A percentile compares a stretch with the other conserved stretches of the same genome.
phyloP scores from a whole-genome alignment of 30 jellyfish, hydroid and myxozoan genomes.

The Catostylus mosaicus region DNA sequence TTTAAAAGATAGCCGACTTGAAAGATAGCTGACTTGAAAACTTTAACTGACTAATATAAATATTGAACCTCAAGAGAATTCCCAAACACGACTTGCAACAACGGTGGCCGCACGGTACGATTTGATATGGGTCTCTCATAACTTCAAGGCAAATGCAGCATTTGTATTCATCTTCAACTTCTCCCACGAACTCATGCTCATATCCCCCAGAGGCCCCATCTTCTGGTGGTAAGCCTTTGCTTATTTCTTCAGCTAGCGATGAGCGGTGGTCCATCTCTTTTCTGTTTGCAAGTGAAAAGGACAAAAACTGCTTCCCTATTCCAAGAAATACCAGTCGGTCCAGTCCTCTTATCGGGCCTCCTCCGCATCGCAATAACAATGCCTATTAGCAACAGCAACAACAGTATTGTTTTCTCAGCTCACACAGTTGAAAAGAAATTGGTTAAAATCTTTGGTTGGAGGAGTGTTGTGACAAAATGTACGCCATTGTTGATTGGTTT shows the following conservation, averaged over 20 bases:
- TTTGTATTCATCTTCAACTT: slow-evolving; percentile 47
- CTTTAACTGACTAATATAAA: too few relatives aligned
- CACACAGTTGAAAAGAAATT: too few relatives aligned
- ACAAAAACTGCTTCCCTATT: neutral
- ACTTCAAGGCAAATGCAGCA: slow-evolving; percentile 52
- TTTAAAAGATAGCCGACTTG: too few relatives aligned
- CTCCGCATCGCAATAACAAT: neutral
- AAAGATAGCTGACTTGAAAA: too few relatives aligned
- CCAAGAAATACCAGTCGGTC: neutral
- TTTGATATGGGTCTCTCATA: slow-evolving; percentile 66
- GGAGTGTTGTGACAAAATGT: too few relatives aligned
- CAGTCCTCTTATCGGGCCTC: neutral
- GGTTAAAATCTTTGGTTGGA: too few relatives aligned
- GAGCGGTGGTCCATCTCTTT: neutral
- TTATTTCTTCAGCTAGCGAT: neutral
- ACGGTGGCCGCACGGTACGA: slow-evolving; percentile 65
- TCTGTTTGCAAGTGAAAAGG: neutral
- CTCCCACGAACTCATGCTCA: slow-evolving; percentile 45
- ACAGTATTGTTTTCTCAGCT: too few relatives aligned
- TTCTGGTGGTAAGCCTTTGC: neutral
- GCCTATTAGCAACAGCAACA: too few relatives aligned
- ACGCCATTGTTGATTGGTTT: too few relatives aligned
- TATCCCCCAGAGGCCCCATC: slow-evolving; percentile 27
- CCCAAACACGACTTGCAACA: slow-evolving; percentile 60
- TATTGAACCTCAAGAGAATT: slow-evolving; percentile 36